phyloP scores from a whole-genome alignment of 1,140 invertebrate species.

The Arion vulgaris region DNA sequence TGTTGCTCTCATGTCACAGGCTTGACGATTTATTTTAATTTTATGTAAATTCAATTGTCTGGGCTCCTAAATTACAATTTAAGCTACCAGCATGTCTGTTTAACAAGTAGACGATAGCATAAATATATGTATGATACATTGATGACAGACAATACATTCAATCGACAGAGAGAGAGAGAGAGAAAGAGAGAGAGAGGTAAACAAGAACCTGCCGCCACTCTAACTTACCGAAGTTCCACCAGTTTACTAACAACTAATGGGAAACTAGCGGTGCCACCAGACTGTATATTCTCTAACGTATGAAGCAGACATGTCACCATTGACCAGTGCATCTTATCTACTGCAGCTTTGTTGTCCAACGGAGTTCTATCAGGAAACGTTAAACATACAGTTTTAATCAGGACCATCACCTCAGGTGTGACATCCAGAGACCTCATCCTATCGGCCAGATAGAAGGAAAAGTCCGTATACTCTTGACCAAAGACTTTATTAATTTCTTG shows the following conservation, averaged over 20 bases:
- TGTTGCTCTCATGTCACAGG: too few relatives aligned
- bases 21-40: too few relatives aligned
- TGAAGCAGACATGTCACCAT: slow-evolving; percentile 52
- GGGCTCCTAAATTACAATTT: too few relatives aligned
- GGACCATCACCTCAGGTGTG: slow-evolving; percentile 49
- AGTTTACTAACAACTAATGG: slow-evolving; percentile 49
- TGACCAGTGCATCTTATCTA: slow-evolving; percentile 57
- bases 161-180: too few relatives aligned
- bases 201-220: too few relatives aligned
- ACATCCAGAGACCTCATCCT: slow-evolving; percentile 48
- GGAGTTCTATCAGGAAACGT: slow-evolving; percentile 51
- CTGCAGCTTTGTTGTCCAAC: slow-evolving; percentile 44
- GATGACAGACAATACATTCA: too few relatives aligned
- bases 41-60: too few relatives aligned
- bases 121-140: too few relatives aligned
- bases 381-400: slow-evolving; percentile 54
- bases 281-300: slow-evolving; percentile 48
- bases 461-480: slow-evolving; percentile 42
- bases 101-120: too few relatives aligned
- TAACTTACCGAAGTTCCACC: slow-evolving; percentile 37
- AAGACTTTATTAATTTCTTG: slow-evolving; percentile 46
- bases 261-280: slow-evolving; percentile 42
- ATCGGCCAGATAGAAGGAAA: slow-evolving; percentile 42
- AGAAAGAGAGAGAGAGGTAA: too few relatives aligned
- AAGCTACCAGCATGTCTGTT: too few relatives aligned